phyloP scores from a whole-genome alignment of 2,797 vertebrate species.

The Poeciliopsis infans region DNA sequence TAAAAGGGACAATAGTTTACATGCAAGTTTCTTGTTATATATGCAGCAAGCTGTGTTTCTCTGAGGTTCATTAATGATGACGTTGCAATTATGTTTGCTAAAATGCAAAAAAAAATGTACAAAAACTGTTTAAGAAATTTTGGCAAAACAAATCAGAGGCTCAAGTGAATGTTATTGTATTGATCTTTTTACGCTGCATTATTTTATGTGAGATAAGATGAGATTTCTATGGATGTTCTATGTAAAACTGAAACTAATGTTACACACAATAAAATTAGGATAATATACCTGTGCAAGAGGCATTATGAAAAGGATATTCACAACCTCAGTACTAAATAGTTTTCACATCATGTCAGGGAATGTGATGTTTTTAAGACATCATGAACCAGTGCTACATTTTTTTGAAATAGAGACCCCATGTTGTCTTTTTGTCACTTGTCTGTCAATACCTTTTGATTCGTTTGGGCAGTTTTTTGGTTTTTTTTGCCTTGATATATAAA shows the following conservation, averaged over 20 bases:
- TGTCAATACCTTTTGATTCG: neutral
- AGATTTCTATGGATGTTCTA: neutral
- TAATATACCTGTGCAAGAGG: neutral
- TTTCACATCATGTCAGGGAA: neutral
- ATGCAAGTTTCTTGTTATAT: neutral
- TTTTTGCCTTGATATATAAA: neutral
- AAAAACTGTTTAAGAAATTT: neutral
- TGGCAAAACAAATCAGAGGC: neutral
- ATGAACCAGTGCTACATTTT: neutral
- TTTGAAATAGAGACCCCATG: neutral
- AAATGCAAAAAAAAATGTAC: neutral
- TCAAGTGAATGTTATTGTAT: neutral
- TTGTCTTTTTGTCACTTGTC: neutral
- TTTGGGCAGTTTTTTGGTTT: neutral
- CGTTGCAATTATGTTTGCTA: too few species aligned
- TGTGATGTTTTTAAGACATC: neutral
- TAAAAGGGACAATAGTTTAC: neutral
- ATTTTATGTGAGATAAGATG: neutral
- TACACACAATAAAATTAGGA: too few species aligned
- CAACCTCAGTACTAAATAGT: neutral
- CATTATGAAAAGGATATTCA: neutral
- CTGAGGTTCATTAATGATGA: neutral
- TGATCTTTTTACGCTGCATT: neutral
- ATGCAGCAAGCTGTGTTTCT: neutral
- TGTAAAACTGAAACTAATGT: neutral